Conservation (phyloP, 1,140 invertebrate genomes). For the Drosophila kepulauana region DNA sequence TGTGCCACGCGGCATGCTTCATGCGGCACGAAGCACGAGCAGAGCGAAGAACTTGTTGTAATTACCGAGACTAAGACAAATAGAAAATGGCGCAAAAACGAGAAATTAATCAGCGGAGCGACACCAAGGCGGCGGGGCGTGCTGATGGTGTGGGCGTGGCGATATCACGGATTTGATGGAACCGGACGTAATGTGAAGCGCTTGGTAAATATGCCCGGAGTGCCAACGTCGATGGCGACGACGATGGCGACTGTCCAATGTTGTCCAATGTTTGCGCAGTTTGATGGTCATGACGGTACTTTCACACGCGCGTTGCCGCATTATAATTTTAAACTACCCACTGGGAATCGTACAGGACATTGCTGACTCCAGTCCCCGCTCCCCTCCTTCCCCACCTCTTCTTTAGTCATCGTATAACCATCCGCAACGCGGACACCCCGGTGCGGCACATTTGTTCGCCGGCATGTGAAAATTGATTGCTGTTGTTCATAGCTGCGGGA, state of each 20-base stretch:
- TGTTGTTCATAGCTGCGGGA: slow-evolving; percentile 82
- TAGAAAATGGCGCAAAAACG: slow-evolving; percentile 81
- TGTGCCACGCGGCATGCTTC: slow-evolving; percentile 47
- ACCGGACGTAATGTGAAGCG: slow-evolving; percentile 67
- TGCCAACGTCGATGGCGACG: slow-evolving; percentile 1
- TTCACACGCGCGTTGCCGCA: slow-evolving; percentile 56
- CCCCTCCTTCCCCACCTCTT: background rate
- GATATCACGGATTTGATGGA: slow-evolving; percentile 46
- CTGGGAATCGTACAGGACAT: slow-evolving; percentile 21
- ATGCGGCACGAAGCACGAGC: slow-evolving; percentile 55
- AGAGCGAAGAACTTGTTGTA: slow-evolving; percentile 64
- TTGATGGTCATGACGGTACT: slow-evolving; percentile 55
- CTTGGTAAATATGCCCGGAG: slow-evolving; percentile 62
- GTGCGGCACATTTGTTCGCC: slow-evolving; percentile 78
- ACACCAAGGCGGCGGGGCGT: slow-evolving; percentile 1
- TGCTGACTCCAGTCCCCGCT: background rate
- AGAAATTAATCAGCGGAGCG: slow-evolving; percentile 76
- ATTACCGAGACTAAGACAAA: slow-evolving; percentile 81
- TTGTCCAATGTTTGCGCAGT: slow-evolving; percentile 40
- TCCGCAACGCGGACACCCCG: slow-evolving; percentile 49
- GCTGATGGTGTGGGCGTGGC: slow-evolving; percentile 21
- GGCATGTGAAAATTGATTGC: slow-evolving; percentile 82
- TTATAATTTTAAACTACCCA: slow-evolving; percentile 78
- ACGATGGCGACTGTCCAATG: slow-evolving; percentile 8
- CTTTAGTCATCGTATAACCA: background rate